A percentile compares a stretch with the other conserved stretches of the same genome.
Conservation (phyloP, 2,888 invertebrate genomes). For the Cephus nigrinus region DNA sequence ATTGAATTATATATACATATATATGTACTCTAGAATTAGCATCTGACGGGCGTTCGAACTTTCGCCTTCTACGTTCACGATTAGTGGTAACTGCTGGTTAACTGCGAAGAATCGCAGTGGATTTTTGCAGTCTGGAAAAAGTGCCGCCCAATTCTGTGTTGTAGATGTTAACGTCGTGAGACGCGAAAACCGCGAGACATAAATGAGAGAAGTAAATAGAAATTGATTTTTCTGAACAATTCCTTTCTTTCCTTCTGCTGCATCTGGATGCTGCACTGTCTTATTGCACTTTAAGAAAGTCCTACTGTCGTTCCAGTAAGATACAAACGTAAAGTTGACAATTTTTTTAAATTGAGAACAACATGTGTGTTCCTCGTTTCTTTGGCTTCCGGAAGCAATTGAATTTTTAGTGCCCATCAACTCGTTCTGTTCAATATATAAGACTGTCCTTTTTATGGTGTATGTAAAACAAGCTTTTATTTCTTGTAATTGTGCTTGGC, state of each 20-base stretch:
- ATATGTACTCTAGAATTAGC: neutral
- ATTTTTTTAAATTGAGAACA: neutral
- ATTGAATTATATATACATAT: neutral
- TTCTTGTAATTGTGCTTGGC: neutral
- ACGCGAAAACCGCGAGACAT: neutral
- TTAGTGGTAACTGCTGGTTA: neutral
- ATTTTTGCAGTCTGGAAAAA: neutral
- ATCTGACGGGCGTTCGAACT: neutral
- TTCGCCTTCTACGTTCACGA: neutral
- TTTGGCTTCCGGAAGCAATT: neutral
- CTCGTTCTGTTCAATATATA: neutral
- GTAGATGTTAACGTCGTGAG: neutral
- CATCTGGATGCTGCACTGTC: neutral
- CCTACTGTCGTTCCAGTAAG: neutral
- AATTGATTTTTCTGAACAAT: neutral
- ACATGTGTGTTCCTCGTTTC: neutral
- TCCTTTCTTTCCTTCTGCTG: neutral
- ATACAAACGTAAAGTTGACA: neutral
- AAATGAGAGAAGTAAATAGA: neutral
- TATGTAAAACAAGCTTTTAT: neutral
- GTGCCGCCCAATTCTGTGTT: neutral
- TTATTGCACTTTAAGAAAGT: neutral
- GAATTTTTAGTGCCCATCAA: neutral
- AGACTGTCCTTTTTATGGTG: neutral
- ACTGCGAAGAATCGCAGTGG: neutral